A percentile compares a stretch with the other conserved stretches of the same genome.
Conservation (phyloP, 2,888 invertebrate species). For the Willowsia nigromaculata region DNA sequence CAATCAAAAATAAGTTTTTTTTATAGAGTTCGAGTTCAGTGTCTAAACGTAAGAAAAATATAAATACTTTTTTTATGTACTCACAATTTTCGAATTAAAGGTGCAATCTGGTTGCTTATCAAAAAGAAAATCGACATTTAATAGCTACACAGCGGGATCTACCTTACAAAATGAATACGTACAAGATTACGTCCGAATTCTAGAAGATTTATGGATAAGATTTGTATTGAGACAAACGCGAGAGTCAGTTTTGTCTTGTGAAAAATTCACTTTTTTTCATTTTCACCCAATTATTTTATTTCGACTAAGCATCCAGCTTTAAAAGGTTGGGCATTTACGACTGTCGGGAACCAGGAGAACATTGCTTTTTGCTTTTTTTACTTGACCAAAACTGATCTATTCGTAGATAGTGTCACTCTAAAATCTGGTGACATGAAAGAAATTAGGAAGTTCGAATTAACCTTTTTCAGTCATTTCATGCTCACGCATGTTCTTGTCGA, state of each 20-base stretch:
- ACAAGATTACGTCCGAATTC: neutral
- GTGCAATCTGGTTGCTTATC: neutral
- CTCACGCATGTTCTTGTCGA: neutral
- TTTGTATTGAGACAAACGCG: neutral
- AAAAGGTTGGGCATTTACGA: neutral
- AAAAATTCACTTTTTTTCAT: neutral
- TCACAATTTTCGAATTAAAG: neutral
- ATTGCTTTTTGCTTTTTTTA: neutral
- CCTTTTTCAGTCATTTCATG: neutral
- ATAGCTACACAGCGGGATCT: neutral
- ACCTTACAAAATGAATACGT: neutral
- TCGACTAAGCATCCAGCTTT: neutral
- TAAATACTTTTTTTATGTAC: neutral
- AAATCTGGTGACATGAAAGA: constrained; percentile 53
- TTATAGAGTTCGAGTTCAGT: too few species aligned
- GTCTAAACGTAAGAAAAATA: neutral
- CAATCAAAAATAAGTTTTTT: too few species aligned
- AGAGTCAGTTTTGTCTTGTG: neutral
- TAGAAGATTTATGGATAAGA: neutral
- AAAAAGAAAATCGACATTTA: neutral
- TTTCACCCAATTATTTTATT: constrained; percentile 23
- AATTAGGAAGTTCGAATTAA: constrained; percentile 58
- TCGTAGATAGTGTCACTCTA: constrained; percentile 61
- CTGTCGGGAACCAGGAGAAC: neutral
- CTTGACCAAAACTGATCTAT: constrained; percentile 45